These are phyloP conservation scores for Argopecten irradians DNA, from an alignment of 1,140 invertebrate species.

Conservation along the genomic window DNA sequence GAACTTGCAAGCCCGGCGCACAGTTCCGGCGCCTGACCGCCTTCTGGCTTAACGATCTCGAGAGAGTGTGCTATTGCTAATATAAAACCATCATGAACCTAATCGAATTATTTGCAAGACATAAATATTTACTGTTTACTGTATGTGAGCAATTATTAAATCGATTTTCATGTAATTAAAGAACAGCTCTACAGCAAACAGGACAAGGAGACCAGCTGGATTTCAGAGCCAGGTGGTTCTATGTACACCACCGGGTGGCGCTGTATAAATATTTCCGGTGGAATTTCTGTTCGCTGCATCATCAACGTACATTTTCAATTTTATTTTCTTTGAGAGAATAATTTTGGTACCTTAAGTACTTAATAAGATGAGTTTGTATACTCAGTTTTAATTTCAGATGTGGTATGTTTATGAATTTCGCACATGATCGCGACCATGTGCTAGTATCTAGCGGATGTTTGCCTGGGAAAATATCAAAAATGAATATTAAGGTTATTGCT, in stretches of 20 bases:
- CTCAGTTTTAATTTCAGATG: no score
- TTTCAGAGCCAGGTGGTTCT: neutral
- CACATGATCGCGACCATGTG: no score
- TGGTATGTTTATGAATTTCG: no score
- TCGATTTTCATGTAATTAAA: constrained; percentile 23
- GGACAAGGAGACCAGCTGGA: neutral
- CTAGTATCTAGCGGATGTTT: no score
- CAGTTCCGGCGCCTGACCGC: neutral
- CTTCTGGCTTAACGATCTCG: neutral
- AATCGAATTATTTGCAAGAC: constrained; percentile 22
- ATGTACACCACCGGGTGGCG: neutral
- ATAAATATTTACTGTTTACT: constrained; percentile 23
- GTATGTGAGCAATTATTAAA: constrained; percentile 18
- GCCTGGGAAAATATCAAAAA: no score
- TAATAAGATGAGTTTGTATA: neutral
- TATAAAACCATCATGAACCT: constrained; percentile 4
- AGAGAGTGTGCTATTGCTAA: neutral
- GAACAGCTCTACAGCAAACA: neutral
- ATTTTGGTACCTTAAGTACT: neutral
- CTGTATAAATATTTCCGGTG: neutral
- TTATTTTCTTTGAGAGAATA: neutral
- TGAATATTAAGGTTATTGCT: no score
- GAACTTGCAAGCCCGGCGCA: neutral
- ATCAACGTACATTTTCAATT: neutral
- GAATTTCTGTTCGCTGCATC: neutral